Evolutionary conservation across 2,797 vertebrate genomes (phyloP), one percentile per base, ranked within the genome.

Genomic region (Pipistrellus nathusii): DNA sequence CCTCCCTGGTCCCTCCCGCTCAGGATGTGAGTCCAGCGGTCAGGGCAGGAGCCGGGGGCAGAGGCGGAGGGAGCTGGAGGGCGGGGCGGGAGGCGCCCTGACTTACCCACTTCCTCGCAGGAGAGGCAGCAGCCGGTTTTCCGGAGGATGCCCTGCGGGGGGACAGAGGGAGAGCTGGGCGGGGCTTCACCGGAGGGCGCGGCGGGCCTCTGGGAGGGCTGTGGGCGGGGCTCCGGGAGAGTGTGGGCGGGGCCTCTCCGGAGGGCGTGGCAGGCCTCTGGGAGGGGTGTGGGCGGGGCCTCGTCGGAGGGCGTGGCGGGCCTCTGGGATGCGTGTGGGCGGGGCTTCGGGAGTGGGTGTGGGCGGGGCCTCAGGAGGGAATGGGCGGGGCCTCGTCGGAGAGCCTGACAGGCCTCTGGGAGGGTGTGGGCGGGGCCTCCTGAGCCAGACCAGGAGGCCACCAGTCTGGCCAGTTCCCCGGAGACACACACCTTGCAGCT

Each of bases 41-140:
- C 17, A 0, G 23, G 51, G 53, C 0, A 5, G 48, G 48, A 30
- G 25, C n/a, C 4, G 3, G 2, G 64, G 68, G 12, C 10, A 3
- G 62, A 20, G 35, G 32, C 7, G 11, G 20, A 21, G 2, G 10
- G 27, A 4, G 62, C 62, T 7, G 8, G 27, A 21, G 41, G 21
- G 30, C 8, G 3, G 13, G 75, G 7, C 4, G 1, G 59, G 13
- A 25, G 38, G 35, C 0, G 4, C 55, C 57, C 35, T 2, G 53
- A 95, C 82, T 98, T 95, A 96, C 98, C 90, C 5, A 57, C 86
- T 94, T 97, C 88, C 89, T 98, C 97, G 55, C 98, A 98, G 93
- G 73, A 94, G 71, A 98, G 98, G 48, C 97, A 92, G 89, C 90
- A 98, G 89, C 98, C 95, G 0, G 1, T 80, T 66, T 84, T 97